These are phyloP conservation scores for Antheraea assamensis DNA, from an alignment of 2,888 invertebrate genomes.

Conservation along the genomic window DNA sequence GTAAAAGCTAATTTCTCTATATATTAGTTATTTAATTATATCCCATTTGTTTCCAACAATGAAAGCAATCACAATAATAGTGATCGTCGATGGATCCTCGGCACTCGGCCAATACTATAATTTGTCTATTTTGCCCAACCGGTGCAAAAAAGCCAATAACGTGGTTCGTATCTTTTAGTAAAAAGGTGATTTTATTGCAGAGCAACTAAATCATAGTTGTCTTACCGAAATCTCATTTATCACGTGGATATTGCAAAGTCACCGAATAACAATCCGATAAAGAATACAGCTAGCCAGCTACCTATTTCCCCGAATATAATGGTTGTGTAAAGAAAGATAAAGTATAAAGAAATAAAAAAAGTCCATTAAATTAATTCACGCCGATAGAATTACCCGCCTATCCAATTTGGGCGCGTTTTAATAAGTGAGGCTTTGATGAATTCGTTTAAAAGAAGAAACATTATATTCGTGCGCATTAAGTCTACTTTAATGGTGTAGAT, in stretches of 20 bases:
- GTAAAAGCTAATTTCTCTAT: no score
- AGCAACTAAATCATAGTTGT: background rate
- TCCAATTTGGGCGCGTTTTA: slow-evolving; percentile 15
- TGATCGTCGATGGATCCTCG: background rate
- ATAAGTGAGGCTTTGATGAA: slow-evolving; percentile 14
- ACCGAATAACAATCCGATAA: slow-evolving; percentile 1
- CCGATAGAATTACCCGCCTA: slow-evolving; percentile 15
- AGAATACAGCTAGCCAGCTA: background rate
- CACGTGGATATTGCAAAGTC: slow-evolving; percentile 2
- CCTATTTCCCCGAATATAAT: slow-evolving; percentile 13
- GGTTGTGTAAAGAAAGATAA: background rate
- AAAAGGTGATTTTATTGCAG: background rate
- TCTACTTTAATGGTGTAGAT: background rate
- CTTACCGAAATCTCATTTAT: background rate
- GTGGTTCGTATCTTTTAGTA: background rate
- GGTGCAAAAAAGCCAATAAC: background rate
- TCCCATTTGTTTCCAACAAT: no score
- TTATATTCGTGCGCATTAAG: slow-evolving; percentile 4
- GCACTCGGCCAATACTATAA: background rate
- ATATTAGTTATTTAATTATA: no score
- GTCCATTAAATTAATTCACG: slow-evolving; percentile 12
- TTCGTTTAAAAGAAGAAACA: slow-evolving; percentile 10
- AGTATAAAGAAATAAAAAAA: slow-evolving; percentile 7
- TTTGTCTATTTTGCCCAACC: background rate
- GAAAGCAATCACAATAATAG: background rate